These are phyloP conservation scores for Odontothrips loti DNA, from an alignment of 2,888 invertebrate species.

Conservation along the genomic window DNA sequence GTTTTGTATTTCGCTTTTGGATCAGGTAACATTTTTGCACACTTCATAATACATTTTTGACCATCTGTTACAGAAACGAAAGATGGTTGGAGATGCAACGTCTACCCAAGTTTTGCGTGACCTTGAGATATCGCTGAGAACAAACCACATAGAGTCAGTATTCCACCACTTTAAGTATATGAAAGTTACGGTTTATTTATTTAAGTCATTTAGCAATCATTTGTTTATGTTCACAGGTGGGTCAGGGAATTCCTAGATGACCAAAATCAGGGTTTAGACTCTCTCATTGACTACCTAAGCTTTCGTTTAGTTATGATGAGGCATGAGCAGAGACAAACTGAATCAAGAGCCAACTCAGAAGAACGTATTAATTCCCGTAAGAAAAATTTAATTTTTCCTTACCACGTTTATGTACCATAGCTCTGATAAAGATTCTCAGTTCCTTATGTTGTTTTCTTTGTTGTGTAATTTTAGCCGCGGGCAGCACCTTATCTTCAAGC, in stretches of 20 bases:
- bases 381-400: neutral
- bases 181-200: conserved; percentile 27
- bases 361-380: conserved; percentile 52
- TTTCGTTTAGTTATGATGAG: conserved; percentile 92
- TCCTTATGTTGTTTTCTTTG: neutral
- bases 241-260: conserved; percentile 96
- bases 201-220: neutral
- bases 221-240: conserved; percentile 66
- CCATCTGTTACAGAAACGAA: conserved; percentile 75
- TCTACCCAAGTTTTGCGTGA: conserved; percentile 97
- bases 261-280: conserved; percentile 92
- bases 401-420: neutral
- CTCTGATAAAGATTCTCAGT: neutral
- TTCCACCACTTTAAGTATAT: conserved; percentile 27
- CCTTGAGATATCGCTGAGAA: conserved; percentile 95
- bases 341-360: conserved; percentile 69
- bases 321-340: conserved; percentile 77
- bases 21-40: neutral
- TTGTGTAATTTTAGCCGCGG: conserved; percentile 19
- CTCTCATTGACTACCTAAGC: conserved; percentile 95
- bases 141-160: conserved; percentile 97
- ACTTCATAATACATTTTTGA: conserved; percentile 43
- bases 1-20: conserved; percentile 34
- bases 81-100: conserved; percentile 94
- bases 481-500: neutral